phyloP scores from a whole-genome alignment of 2,113 vertebrate genomes.

The Fregetta grallaria region DNA sequence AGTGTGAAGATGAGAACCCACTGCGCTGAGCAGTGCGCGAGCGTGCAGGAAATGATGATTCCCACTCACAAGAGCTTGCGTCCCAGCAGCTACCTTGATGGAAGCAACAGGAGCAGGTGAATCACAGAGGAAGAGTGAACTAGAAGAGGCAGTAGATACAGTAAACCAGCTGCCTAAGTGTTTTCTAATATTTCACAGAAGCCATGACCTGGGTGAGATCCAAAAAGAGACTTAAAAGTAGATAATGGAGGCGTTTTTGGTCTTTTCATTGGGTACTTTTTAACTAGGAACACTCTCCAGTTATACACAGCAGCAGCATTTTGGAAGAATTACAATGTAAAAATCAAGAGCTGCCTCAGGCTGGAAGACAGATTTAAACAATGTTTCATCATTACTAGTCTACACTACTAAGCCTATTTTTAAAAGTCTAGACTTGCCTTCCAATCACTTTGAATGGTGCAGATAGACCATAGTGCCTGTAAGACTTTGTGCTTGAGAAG shows the following conservation, averaged over 20 bases:
- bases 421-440: not conserved
- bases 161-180: constrained; percentile 50
- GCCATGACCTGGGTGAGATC: constrained; percentile 12
- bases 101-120: not conserved
- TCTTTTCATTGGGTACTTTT: not conserved
- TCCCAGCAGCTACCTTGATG: not conserved
- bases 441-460: not conserved
- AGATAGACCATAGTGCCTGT: not conserved
- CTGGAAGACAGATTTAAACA: not conserved
- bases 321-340: not conserved
- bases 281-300: not conserved
- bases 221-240: constrained; percentile 37
- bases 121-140: constrained; percentile 38
- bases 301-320: not conserved
- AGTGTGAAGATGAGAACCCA: rapidly evolving
- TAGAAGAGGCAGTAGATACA: constrained; percentile 30
- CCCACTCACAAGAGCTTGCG: not conserved
- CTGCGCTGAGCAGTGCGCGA: not conserved
- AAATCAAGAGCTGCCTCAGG: not conserved
- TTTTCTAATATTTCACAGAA: constrained; percentile 55
- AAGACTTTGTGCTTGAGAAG: not conserved
- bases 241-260: not conserved
- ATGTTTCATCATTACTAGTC: not conserved
- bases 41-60: not conserved
- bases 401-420: not conserved